phyloP scores from a whole-genome alignment of 2,797 vertebrate species.

The Percopsis omiscomaycus region DNA sequence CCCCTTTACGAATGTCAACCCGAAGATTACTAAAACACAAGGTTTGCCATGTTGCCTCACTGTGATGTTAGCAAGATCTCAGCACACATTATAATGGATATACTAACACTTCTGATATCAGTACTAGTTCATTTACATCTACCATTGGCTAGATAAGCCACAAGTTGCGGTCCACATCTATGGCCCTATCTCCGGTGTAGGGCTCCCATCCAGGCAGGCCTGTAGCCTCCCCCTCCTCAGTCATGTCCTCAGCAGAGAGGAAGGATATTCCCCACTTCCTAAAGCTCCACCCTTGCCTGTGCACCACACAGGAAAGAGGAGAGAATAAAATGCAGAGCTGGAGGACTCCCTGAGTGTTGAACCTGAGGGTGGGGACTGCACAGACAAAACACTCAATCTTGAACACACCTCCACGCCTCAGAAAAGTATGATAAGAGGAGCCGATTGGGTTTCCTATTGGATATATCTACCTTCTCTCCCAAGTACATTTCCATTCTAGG shows the following conservation, averaged over 20 bases:
- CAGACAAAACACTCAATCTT: constrained; percentile 32
- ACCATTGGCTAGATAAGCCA: background rate
- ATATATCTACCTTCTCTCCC: constrained; percentile 5
- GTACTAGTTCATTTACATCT: background rate
- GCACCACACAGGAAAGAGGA: constrained; percentile 62
- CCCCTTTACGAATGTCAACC: constrained; percentile 29
- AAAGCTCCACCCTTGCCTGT: constrained; percentile 61
- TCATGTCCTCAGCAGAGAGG: constrained; percentile 65
- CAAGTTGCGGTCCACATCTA: constrained; percentile 15
- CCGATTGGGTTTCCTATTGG: background rate
- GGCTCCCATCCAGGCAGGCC: constrained; percentile 18
- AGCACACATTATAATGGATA: constrained; percentile 6
- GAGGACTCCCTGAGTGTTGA: constrained; percentile 46
- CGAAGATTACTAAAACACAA: constrained; percentile 13
- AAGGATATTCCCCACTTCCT: constrained; percentile 78
- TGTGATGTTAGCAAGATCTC: constrained; percentile 11
- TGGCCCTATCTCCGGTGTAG: constrained; percentile 18
- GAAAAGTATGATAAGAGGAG: background rate
- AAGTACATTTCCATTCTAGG: background rate
- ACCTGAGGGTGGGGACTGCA: constrained; percentile 49
- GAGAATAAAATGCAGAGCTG: constrained; percentile 53
- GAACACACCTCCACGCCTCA: constrained; percentile 1
- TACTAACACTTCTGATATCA: no score
- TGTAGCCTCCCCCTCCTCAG: constrained; percentile 47
- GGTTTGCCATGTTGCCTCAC: background rate